These are phyloP conservation scores for Ormia ochracea DNA, from an alignment of 2,888 invertebrate genomes.

Conservation along the genomic window DNA sequence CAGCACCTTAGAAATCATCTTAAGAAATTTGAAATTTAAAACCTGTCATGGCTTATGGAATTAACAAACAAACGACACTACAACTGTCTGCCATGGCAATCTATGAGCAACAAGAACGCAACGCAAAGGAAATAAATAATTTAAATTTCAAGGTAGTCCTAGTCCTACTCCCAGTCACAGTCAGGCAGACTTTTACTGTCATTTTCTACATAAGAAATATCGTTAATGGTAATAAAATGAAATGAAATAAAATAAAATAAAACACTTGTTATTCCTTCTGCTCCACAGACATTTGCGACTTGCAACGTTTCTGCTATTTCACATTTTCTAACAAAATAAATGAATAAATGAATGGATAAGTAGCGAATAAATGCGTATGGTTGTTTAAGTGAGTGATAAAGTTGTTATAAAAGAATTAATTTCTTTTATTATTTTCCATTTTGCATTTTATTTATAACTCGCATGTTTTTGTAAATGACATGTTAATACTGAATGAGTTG, in stretches of 20 bases:
- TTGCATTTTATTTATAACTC: slow-evolving; percentile 7
- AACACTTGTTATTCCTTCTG: slow-evolving; percentile 46
- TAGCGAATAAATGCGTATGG: neutral
- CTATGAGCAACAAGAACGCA: neutral
- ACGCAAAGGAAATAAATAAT: slow-evolving; percentile 37
- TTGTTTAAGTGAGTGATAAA: slow-evolving; percentile 44
- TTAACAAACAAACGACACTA: neutral
- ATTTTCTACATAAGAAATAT: slow-evolving; percentile 38
- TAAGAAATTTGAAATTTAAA: slow-evolving; percentile 28
- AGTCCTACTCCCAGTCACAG: slow-evolving; percentile 3
- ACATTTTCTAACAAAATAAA: slow-evolving; percentile 31
- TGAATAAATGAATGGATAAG: neutral
- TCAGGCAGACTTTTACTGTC: slow-evolving; percentile 15
- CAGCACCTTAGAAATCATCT: slow-evolving; percentile 1
- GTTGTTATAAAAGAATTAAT: slow-evolving; percentile 43
- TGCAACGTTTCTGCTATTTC: no score
- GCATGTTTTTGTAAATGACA: slow-evolving; percentile 32
- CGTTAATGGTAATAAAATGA: slow-evolving; percentile 33
- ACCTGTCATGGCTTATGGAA: slow-evolving; percentile 17
- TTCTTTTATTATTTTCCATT: slow-evolving; percentile 32
- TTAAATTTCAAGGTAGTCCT: slow-evolving; percentile 54
- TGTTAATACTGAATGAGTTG: slow-evolving; percentile 7
- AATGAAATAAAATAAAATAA: no score
- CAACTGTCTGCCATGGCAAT: slow-evolving; percentile 6
- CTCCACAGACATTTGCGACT: slow-evolving; percentile 11